Percentiles rank a stretch among this genome's conserved stretches.
phyloP scores from a whole-genome alignment of 1,140 invertebrate genomes.

The Gryon sp. region DNA sequence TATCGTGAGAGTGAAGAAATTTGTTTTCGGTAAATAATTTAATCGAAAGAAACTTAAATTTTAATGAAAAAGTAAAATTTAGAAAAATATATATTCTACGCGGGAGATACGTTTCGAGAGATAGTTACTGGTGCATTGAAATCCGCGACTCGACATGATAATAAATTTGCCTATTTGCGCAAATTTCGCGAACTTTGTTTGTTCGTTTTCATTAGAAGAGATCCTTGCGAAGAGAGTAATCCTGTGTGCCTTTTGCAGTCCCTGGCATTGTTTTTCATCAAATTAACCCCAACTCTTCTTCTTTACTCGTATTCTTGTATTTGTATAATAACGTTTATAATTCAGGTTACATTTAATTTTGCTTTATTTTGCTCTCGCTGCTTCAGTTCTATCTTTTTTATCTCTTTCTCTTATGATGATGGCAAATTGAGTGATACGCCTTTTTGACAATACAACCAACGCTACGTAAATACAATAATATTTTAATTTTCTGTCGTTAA shows the following conservation, averaged over 20 bases:
- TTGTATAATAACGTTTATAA: conserved; percentile 79
- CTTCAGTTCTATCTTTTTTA: conserved; percentile 39
- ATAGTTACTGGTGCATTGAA: neutral
- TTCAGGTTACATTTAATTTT: conserved; percentile 76
- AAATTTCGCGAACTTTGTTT: conserved; percentile 46
- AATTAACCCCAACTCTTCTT: conserved; percentile 74
- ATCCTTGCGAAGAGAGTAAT: conserved; percentile 53
- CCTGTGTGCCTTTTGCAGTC: conserved; percentile 62
- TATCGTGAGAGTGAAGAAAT: too few species aligned
- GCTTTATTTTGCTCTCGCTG: conserved; percentile 70
- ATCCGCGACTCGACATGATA: conserved; percentile 22
- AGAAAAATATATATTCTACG: too few species aligned
- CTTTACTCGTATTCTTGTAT: conserved; percentile 68
- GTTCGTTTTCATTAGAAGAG: too few species aligned
- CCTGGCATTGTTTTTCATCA: conserved; percentile 75
- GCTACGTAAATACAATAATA: conserved; percentile 63
- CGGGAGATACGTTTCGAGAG: too few species aligned
- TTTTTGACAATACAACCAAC: conserved; percentile 3
- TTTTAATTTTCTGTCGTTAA: conserved; percentile 45
- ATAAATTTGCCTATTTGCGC: conserved; percentile 41
- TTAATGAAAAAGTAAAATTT: too few species aligned
- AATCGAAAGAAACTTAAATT: too few species aligned
- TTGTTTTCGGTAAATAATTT: too few species aligned
- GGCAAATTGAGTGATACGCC: conserved; percentile 67
- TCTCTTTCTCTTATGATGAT: conserved; percentile 54